These are phyloP conservation scores for Tricholauxania praeusta DNA, from an alignment of 2,888 invertebrate genomes.

Conservation along the genomic window DNA sequence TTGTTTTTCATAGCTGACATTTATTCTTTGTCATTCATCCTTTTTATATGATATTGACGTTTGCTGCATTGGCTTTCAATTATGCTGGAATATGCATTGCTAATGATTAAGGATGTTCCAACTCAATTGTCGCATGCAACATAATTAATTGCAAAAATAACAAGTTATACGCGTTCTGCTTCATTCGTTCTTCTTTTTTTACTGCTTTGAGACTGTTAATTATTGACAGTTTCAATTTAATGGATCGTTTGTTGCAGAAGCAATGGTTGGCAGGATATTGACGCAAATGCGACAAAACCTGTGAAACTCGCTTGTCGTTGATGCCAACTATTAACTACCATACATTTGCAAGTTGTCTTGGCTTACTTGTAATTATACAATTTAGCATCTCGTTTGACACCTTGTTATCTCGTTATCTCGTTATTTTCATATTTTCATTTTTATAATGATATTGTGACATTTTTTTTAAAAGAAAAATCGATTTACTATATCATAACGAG, in stretches of 20 bases:
- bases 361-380: conserved; percentile 16
- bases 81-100: conserved; percentile 8
- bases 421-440: too few relatives aligned
- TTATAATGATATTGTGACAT: too few relatives aligned
- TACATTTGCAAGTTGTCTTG: neutral
- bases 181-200: conserved; percentile 6
- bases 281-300: conserved; percentile 6
- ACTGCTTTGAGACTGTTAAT: neutral
- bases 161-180: neutral
- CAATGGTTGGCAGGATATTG: neutral
- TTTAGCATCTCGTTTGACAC: conserved; percentile 26
- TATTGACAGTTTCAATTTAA: conserved; percentile 15
- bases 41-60: neutral
- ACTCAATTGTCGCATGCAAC: conserved; percentile 13
- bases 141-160: conserved; percentile 27
- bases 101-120: conserved; percentile 28
- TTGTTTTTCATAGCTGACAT: neutral
- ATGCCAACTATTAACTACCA: conserved; percentile 11
- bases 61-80: conserved; percentile 11
- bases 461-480: too few relatives aligned
- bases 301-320: conserved; percentile 9
- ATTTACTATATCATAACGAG: too few relatives aligned
- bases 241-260: neutral
- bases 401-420: conserved; percentile 2
- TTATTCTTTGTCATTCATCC: neutral